phyloP scores from a whole-genome alignment of 2,888 invertebrate species.

The Lapara coniferarum region DNA sequence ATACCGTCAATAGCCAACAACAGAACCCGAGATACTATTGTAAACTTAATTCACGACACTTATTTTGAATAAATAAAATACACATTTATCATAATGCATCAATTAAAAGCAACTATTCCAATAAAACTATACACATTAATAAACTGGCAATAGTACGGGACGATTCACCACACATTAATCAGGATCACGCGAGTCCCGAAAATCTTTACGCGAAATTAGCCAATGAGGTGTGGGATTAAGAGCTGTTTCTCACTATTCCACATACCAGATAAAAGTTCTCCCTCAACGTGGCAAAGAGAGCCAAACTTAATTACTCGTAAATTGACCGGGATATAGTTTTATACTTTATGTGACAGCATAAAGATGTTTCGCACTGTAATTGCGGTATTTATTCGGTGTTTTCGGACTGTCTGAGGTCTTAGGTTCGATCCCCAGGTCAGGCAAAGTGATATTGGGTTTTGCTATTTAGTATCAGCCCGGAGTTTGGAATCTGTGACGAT shows the following conservation, averaged over 20 bases:
- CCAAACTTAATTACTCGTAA: conserved; percentile 83
- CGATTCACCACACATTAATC: conserved; percentile 59
- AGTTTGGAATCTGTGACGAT: too few species aligned
- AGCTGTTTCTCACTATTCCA: conserved; percentile 66
- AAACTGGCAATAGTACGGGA: conserved; percentile 25
- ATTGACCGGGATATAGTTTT: conserved; percentile 78
- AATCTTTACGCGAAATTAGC: conserved; percentile 65
- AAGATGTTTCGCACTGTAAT: conserved; percentile 57
- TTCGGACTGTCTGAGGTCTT: too few species aligned
- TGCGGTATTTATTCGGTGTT: conserved; percentile 8
- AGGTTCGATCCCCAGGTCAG: too few species aligned
- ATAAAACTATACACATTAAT: conserved; percentile 22
- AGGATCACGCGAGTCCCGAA: conserved; percentile 53
- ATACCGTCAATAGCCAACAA: neutral
- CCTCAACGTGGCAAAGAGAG: conserved; percentile 75
- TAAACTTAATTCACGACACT: too few species aligned
- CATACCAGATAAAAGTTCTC: conserved; percentile 78
- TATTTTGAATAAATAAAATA: neutral
- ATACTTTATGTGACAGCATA: conserved; percentile 65
- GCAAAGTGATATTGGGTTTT: too few species aligned
- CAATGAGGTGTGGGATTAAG: conserved; percentile 70
- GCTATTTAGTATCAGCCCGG: too few species aligned
- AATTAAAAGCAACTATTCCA: conserved; percentile 4
- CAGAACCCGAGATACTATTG: neutral
- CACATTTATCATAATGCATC: neutral